A percentile compares a stretch with the other conserved stretches of the same genome.
Conservation (phyloP, 2,888 invertebrate genomes). For the Halocaridina rubra region DNA sequence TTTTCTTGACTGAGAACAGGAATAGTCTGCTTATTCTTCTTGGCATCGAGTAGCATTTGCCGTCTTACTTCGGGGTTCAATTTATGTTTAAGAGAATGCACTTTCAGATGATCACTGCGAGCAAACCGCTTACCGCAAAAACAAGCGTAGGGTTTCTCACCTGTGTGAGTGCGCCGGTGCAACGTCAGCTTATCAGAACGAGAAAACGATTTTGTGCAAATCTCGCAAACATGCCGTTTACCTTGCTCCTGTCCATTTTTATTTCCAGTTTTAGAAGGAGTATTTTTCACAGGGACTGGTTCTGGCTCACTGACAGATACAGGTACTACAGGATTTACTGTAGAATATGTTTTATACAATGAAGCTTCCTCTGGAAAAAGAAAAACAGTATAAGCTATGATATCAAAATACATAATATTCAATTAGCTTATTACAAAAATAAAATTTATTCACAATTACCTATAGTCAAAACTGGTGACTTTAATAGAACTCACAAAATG, state of each 20-base stretch:
- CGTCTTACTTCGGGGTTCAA: slow-evolving; percentile 34
- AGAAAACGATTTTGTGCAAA: slow-evolving; percentile 33
- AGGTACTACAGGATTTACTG: slow-evolving; percentile 15
- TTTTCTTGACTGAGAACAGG: not conserved
- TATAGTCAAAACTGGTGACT: too few relatives aligned
- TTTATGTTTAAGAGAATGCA: slow-evolving; percentile 33
- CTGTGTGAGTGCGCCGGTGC: slow-evolving; percentile 39
- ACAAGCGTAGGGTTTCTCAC: slow-evolving; percentile 41
- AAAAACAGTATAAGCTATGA: not conserved
- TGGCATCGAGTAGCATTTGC: slow-evolving; percentile 21
- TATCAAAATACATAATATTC: not conserved
- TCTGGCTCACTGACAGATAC: not conserved
- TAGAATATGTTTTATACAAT: slow-evolving; percentile 36
- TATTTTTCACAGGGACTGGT: not conserved
- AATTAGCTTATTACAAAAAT: too few relatives aligned
- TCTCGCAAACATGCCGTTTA: slow-evolving; percentile 36
- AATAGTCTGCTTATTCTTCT: not conserved
- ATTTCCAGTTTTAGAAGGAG: not conserved
- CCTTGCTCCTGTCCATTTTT: slow-evolving; percentile 6
- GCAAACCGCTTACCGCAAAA: slow-evolving; percentile 40
- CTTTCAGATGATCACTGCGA: slow-evolving; percentile 33
- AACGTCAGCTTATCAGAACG: slow-evolving; percentile 41
- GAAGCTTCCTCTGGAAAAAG: slow-evolving; percentile 15
- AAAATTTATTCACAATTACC: too few relatives aligned
- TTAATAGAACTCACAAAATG: too few relatives aligned